Conservation (phyloP, 2,888 invertebrate species). For the Vesta saturnalis region DNA sequence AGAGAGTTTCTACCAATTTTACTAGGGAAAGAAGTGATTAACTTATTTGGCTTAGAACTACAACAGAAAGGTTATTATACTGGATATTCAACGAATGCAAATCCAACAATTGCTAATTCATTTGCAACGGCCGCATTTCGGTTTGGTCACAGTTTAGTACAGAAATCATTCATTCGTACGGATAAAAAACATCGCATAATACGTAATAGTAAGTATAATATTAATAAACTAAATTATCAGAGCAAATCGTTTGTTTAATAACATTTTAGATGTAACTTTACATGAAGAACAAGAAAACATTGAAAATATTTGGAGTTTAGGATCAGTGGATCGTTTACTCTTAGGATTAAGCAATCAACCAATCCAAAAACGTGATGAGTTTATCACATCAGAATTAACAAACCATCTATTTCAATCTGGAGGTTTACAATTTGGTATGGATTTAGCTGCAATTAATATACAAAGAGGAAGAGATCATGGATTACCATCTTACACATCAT, state of each 20-base stretch:
- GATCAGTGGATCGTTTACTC: constrained; percentile 81
- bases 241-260: neutral
- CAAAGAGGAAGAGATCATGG: constrained; percentile 91
- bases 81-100: constrained; percentile 74
- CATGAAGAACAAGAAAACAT: constrained; percentile 80
- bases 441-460: constrained; percentile 87
- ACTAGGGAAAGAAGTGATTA: constrained; percentile 76
- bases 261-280: constrained; percentile 76
- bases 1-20: constrained; percentile 85
- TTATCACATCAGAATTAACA: constrained; percentile 81
- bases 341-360: constrained; percentile 82
- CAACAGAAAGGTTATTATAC: constrained; percentile 74
- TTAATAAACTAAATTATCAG: neutral
- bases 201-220: constrained; percentile 72
- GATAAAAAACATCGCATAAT: constrained; percentile 76
- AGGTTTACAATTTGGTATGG: constrained; percentile 80
- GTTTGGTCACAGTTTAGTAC: constrained; percentile 88
- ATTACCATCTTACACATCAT: constrained; percentile 79
- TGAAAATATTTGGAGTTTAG: constrained; percentile 77
- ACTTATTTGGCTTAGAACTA: constrained; percentile 78
- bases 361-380: constrained; percentile 82
- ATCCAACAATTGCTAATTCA: constrained; percentile 80
- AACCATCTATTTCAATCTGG: constrained; percentile 84
- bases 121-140: constrained; percentile 87
- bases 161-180: constrained; percentile 78